Base-by-base conservation (phyloP, 2,113 vertebrate species). In the Psophia crepitans region DNA sequence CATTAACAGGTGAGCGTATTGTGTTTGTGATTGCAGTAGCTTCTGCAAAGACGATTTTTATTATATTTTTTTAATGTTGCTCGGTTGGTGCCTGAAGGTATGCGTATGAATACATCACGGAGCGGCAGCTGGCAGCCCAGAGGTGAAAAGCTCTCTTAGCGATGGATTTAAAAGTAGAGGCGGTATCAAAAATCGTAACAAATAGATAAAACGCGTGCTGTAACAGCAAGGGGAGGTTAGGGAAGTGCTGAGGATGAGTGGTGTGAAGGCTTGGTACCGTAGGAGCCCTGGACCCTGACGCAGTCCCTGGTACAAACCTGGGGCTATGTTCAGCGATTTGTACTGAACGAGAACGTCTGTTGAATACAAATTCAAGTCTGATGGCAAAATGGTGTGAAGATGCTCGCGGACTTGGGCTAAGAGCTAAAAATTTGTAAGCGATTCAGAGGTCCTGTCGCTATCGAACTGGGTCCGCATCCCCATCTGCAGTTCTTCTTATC, bases 21-120 rank as follows among this genome's bases (percentile, higher is more conserved):
- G 5, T 63, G 14, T 13, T 49, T 15, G 43, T 14, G 41, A 48
- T 56, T 53, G 68, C 56, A 49, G 26, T 33, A 56, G 48, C 43
- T 78, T 54, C 32, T n/a, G 49, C 64, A 84, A 64, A 57, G 57
- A 30, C 26, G 22, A 13, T 21, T n/a, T 56, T 43, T 43, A 15
- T 43, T 43, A 15, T 43, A 43, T 48, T 49, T 64, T 35, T 77
- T 41, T 46, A 11, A 30, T 15, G 28, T 44, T 32, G 35, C 32
- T 61, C 48, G 49, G 41, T 22, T 63, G 32, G 3, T 35, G 27
- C 43, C 48, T 81, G 41, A 33, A 32, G 73, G n/a, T 48, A 14
- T 26, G 33, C 14, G 3, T 24, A 8, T 33, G 54, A 68, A 69
- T 63, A 33, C 0, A 0, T 48, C 0, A 0, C 4, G 6, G 43